Evolutionary conservation across 1,140 invertebrate genomes (phyloP), one percentile per base, ranked within the genome.

Genomic region (Callitettix versicolor): DNA sequence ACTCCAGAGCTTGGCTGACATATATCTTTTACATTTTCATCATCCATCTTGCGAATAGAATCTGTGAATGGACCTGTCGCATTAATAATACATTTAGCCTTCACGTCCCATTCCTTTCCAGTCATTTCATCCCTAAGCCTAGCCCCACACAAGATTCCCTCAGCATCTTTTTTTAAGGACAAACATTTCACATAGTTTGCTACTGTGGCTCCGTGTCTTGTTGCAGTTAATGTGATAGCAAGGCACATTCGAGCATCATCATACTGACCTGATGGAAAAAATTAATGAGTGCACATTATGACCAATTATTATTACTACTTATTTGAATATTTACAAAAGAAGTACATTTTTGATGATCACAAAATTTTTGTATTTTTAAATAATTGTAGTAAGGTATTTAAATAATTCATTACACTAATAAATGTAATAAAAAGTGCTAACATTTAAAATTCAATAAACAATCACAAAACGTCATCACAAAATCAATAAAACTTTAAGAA

Each of bases 11-110:
- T 95, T 6, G 97, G 96, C 61, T 83, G 85, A 70, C 95, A 99
- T 64, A 99, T 99, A 58, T 82, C 79, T 53, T 80, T 80, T 0
- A 84, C 77, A 17, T 71, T 74, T 4, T 81, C 79, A 64, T 98
- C 83, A 65, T 95, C 95, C 95, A 99, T 98, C 71, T 89, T 83
- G 49, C 97, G 78, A 61, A 99, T 94, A 44, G 75, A 74, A 69
- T 99, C 97, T 0, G 95, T 99, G 68, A 98, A 98, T 0, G 97
- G 95, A 0, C 96, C 96, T 1, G 95, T 97, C 1, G 97, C 97
- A 73, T 99, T 99, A 40, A 99, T 89, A 26, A 99, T 82, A 65
- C 87, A 90, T 71, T 96, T 98, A 0, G 95, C 90, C 67, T 87
- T 86, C 0, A 99, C 78, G 58, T 85, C 79, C 81, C 91, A 98